Conservation (phyloP, 2,797 vertebrate species). For the Clamator glandarius region DNA sequence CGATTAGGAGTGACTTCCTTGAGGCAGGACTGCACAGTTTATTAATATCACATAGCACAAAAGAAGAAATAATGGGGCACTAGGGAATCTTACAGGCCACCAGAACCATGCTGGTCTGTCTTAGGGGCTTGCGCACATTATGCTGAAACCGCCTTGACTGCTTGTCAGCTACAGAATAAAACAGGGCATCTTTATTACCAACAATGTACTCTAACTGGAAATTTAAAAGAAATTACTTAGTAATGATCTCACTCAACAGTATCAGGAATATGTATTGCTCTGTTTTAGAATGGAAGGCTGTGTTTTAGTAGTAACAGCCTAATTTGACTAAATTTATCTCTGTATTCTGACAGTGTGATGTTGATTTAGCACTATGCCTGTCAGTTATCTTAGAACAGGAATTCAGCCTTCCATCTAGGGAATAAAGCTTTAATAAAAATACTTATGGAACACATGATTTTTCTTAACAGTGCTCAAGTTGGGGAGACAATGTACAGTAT, state of each 20-base stretch:
- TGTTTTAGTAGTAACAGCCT: constrained; percentile 14
- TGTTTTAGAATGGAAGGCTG: not conserved
- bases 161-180: constrained; percentile 7
- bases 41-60: not conserved
- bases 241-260: constrained; percentile 19
- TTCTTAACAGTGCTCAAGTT: not conserved
- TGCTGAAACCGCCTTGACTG: not conserved
- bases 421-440: constrained; percentile 51
- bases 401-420: constrained; percentile 42
- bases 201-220: not conserved
- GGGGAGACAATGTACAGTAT: not conserved
- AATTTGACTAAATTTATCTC: constrained; percentile 58
- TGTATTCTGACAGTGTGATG: constrained; percentile 23
- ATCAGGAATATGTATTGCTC: not conserved
- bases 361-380: constrained; percentile 37
- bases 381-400: constrained; percentile 38
- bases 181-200: not conserved
- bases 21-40: not conserved
- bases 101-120: not conserved
- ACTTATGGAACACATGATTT: constrained; percentile 46
- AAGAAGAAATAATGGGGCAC: not conserved
- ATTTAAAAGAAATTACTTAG: constrained; percentile 31
- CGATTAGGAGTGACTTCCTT: not conserved
- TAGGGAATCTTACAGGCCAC: not conserved
- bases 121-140: not conserved